Base-by-base conservation (phyloP, 2,888 invertebrate species). In the Anoncus sp. region DNA sequence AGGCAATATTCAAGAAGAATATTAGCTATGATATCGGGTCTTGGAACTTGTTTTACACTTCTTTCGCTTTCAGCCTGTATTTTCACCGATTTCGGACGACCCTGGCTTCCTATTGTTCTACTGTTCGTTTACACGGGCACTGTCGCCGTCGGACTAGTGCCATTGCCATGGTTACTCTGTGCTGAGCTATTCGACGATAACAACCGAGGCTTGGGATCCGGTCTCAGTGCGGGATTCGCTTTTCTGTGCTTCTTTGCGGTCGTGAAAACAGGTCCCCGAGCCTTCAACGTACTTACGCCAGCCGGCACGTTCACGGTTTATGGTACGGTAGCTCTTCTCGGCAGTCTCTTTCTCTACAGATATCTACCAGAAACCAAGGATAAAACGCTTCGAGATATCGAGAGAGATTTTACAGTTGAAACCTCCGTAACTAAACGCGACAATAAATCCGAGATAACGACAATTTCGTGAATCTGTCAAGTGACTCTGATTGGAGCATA, bases 91-190 rank as follows among this genome's bases (percentile, higher is more conserved):
- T 87, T 92, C 12, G 90, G 92, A 66, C 90, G 92, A 87, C 91
- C 93, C 1, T 93, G 93, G 93, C 75, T 93, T 5, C 92, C 94
- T 0, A 84, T 94, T 82, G 86, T 92, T 81, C 92, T 93, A 87
- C 86, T 94, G 63, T 87, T 94, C 87, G 85, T 91, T 1, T 95
- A 95, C 84, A 94, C 94, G 12, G 92, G 93, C 51, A 93, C 94
- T 62, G 92, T 94, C 59, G 92, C 93, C 1, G 91, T 94, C 65
- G 95, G 96, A 0, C 86, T 94, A 18, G 92, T 94, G 12, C 95
- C 95, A 0, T 86, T 96, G 62, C 96, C 96, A 0, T 96, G 96
- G 94, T 94, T 95, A 35, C 94, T 96, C 93, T 94, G 95, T 81
- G 95, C 95, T 0, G 96, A 96, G 90, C 92, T 96, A 0, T 96